phyloP scores from a whole-genome alignment of 2,797 vertebrate species.

The Clarias fuscus region DNA sequence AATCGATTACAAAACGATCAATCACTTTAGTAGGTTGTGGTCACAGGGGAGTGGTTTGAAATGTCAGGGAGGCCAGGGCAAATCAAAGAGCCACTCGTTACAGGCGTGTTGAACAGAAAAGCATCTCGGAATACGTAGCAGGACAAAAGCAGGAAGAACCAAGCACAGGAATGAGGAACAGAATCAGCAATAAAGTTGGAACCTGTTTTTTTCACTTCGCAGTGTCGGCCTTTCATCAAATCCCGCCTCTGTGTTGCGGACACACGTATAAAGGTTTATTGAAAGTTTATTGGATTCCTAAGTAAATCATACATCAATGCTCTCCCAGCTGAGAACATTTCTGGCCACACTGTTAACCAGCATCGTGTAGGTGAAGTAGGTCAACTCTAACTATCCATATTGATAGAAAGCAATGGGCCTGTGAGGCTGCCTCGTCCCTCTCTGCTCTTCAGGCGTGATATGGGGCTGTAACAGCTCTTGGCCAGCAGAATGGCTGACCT shows the following conservation, averaged over 20 bases:
- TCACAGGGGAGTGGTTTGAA: neutral
- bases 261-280: neutral
- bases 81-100: neutral
- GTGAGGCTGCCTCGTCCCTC: slow-evolving; percentile 6
- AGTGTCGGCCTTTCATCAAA: neutral
- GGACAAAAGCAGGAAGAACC: neutral
- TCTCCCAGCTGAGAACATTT: neutral
- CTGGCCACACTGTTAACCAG: neutral
- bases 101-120: neutral
- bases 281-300: neutral
- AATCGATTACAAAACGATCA: no score
- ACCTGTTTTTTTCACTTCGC: neutral
- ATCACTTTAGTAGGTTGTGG: neutral
- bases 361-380: slow-evolving; percentile 59
- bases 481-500: slow-evolving; percentile 69
- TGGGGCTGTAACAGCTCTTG: slow-evolving; percentile 63
- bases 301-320: neutral
- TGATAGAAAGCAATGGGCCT: slow-evolving; percentile 65
- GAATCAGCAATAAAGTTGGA: neutral
- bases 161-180: neutral
- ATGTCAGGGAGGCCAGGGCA: neutral
- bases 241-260: neutral
- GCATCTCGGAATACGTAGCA: neutral
- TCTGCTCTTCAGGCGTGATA: slow-evolving; percentile 60
- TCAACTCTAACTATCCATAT: slow-evolving; percentile 69